phyloP scores from a whole-genome alignment of 2,888 invertebrate genomes.

The Chirona hameri region DNA sequence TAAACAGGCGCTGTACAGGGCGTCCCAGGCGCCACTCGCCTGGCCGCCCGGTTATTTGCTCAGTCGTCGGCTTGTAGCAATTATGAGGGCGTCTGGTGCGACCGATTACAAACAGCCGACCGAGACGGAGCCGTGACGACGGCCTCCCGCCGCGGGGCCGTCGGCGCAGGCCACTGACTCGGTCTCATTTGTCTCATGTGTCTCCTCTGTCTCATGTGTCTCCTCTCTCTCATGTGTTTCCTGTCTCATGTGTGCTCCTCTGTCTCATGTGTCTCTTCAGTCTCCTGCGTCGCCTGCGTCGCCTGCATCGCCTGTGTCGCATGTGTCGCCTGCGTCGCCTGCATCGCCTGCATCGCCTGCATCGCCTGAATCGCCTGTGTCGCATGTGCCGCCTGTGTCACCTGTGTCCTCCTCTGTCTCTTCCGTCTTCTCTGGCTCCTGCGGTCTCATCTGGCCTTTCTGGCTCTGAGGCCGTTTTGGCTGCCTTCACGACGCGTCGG shows the following conservation, averaged over 20 bases:
- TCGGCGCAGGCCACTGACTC: background rate
- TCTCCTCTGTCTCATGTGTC: background rate
- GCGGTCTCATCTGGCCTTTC: too few species aligned
- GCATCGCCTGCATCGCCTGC: too few species aligned
- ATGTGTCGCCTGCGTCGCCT: too few species aligned
- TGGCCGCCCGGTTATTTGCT: conserved; percentile 1
- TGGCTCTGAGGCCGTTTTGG: too few species aligned
- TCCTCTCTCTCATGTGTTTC: too few species aligned
- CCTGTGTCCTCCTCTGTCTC: too few species aligned
- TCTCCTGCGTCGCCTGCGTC: too few species aligned
- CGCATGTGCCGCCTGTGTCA: background rate
- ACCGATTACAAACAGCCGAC: background rate
- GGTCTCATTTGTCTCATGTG: too few species aligned
- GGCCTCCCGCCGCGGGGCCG: background rate
- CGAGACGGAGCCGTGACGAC: background rate
- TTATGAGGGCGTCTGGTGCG: conserved; percentile 9
- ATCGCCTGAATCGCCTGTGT: too few species aligned
- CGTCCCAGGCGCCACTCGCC: background rate
- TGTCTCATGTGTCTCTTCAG: background rate
- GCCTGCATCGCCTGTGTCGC: too few species aligned
- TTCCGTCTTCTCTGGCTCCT: too few species aligned
- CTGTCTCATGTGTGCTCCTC: background rate
- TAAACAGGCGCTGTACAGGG: background rate
- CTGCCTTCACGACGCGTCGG: too few species aligned
- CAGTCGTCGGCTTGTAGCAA: background rate